Evolutionary conservation across 2,888 invertebrate genomes (phyloP).

Genomic region (Aspidiotus rigidus): DNA sequence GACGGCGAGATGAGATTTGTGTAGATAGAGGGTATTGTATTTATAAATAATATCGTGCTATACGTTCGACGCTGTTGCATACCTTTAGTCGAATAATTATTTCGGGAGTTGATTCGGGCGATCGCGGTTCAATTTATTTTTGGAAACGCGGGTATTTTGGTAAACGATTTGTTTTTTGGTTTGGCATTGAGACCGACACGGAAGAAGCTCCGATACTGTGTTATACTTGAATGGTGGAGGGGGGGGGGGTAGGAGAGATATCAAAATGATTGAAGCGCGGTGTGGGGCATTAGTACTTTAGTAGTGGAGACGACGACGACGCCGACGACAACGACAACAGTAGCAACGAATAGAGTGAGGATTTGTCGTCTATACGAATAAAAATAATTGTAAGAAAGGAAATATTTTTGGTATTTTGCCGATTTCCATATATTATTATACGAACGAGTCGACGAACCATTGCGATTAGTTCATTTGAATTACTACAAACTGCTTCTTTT

Average conservation of each 20-base stretch:
- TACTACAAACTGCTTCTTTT: too few relatives aligned
- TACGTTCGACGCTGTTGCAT: not conserved
- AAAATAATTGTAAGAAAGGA: too few relatives aligned
- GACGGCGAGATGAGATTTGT: too few relatives aligned
- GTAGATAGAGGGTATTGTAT: too few relatives aligned
- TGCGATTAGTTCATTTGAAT: too few relatives aligned
- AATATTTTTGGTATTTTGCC: too few relatives aligned
- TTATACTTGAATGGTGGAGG: too few relatives aligned
- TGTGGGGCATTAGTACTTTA: not conserved
- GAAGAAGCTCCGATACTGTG: not conserved
- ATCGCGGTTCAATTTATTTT: not conserved
- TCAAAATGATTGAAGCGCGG: not conserved
- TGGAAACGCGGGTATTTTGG: not conserved
- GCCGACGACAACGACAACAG: not conserved
- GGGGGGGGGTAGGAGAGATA: not conserved
- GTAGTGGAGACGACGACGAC: not conserved
- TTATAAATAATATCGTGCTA: too few relatives aligned
- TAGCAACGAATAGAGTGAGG: too few relatives aligned
- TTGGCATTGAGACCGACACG: conserved; percentile 1
- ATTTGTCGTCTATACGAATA: too few relatives aligned
- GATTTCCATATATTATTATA: too few relatives aligned
- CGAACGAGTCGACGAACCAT: too few relatives aligned
- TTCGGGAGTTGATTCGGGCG: not conserved
- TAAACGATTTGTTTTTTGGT: not conserved
- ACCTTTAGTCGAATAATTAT: not conserved